Base-by-base conservation (phyloP, 2,113 vertebrate genomes). In the Pipa parva region DNA sequence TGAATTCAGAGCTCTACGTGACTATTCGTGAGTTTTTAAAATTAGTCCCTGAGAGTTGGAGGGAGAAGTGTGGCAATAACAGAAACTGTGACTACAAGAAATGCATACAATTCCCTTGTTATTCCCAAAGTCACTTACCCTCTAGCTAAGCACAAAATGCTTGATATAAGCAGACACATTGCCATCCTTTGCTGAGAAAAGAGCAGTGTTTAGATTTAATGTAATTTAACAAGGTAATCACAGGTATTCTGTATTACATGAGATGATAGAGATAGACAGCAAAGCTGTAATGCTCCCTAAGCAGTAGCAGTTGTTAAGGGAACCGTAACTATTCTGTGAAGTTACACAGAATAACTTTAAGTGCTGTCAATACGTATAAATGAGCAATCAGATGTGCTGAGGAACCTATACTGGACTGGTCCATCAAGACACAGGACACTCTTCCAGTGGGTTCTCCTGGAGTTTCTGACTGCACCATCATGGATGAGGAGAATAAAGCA, bases 151-250 rank as follows among this genome's bases (percentile, higher is more conserved):
- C 46, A 59, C 50, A 24, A 59, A 51, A 68, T n/a, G n/a, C 56
- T 27, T 59, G 24, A 51, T 59, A 68, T 36, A 45, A 68, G 46
- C n/a, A 69, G 57, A 21, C n/a, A 13, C 24, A n/a, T 36, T 66
- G 15, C 52, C 29, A 50, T 59, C 46, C 6, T 51, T 52, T 60
- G 29, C 66, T 31, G 25, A 39, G 21, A 70, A 54, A n/a, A 15
- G 11, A 60, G 31, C 50, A 9, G 52, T 69, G 57, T 49, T 39
- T 50, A 36, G 29, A 68, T 68, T 50, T 68, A 68, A 68, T 59
- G 64, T 29, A 36, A 39, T 69, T 69, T 69, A 69, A 60, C 42
- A 33, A n/a, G 66, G 60, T 58, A 61, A 60, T 61, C 57, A 61
- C 18, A 15, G 33, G 18, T 29, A 27, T 70, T 70, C 52, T 42